phyloP scores from a whole-genome alignment of 2,797 vertebrate genomes.

The Neoniphon sammara region DNA sequence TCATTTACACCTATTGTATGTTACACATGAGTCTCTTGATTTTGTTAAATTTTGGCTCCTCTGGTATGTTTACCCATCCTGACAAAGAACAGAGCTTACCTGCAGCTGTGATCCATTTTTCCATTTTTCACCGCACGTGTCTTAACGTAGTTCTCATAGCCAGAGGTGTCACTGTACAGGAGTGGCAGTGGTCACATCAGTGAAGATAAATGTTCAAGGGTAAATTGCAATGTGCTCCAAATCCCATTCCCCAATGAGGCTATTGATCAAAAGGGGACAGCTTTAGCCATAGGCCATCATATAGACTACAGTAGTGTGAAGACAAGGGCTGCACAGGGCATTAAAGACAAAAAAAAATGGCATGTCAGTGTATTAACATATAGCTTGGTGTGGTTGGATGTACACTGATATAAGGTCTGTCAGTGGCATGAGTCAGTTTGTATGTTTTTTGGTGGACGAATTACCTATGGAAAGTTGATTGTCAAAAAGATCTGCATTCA shows the following conservation, averaged over 20 bases:
- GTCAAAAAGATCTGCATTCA: slow-evolving; percentile 20
- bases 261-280: slow-evolving; percentile 71
- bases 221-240: slow-evolving; percentile 72
- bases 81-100: slow-evolving; percentile 12
- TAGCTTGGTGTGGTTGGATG: slow-evolving; percentile 28
- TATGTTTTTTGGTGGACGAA: slow-evolving; percentile 15
- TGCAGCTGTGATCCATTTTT: slow-evolving; percentile 27
- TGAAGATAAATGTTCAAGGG: slow-evolving; percentile 68
- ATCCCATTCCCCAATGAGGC: slow-evolving; percentile 62
- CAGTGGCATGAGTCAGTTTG: slow-evolving; percentile 25
- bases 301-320: slow-evolving; percentile 46
- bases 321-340: slow-evolving; percentile 54
- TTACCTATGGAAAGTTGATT: slow-evolving; percentile 24
- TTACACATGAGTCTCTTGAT: no score
- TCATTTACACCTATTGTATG: no score
- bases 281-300: slow-evolving; percentile 52
- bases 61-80: background rate
- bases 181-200: slow-evolving; percentile 71
- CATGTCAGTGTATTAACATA: slow-evolving; percentile 41
- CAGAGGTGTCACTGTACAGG: slow-evolving; percentile 51
- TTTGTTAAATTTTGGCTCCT: background rate
- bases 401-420: slow-evolving; percentile 42
- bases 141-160: slow-evolving; percentile 21
- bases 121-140: background rate
- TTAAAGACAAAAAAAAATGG: slow-evolving; percentile 50